Evolutionary conservation across 23 tunicate species (phyloP).

Genomic region (Trididemnum nubilum): DNA sequence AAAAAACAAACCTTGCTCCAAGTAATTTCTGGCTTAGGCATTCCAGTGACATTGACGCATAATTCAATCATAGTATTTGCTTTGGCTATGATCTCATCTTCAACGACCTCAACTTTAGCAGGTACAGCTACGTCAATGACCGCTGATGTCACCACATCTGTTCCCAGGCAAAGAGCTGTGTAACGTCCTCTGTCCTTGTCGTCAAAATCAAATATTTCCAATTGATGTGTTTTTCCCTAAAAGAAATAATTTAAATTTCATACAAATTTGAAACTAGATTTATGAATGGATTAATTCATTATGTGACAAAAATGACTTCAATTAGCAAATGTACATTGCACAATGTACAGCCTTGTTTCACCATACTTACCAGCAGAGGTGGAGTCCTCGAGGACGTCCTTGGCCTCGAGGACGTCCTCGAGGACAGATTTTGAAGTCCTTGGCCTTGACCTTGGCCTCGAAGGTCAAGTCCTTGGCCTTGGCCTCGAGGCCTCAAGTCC

Average conservation of each 20-base stretch:
- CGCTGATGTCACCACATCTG: constrained; percentile 58
- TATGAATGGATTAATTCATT: not conserved
- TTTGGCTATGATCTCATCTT: constrained; percentile 47
- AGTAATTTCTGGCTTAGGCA: constrained; percentile 72
- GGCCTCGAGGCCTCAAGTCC: too few species aligned
- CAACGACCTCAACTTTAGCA: constrained; percentile 40
- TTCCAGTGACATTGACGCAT: constrained; percentile 47
- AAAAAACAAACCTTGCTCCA: constrained; percentile 54
- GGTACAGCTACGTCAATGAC: constrained; percentile 69
- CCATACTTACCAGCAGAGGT: too few species aligned
- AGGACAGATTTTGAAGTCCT: too few species aligned
- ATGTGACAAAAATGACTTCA: not conserved
- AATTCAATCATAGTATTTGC: constrained; percentile 51
- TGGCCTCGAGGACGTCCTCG: too few species aligned
- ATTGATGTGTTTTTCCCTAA: constrained; percentile 67
- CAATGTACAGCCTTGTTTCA: too few species aligned
- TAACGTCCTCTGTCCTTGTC: constrained; percentile 80
- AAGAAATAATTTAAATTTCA: constrained; percentile 5
- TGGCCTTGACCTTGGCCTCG: too few species aligned
- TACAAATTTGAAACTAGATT: too few species aligned
- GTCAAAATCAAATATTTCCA: constrained; percentile 59
- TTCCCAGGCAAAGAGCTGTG: constrained; percentile 59
- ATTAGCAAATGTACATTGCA: too few species aligned
- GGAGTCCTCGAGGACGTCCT: too few species aligned
- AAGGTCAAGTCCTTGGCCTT: too few species aligned